Base-by-base conservation (phyloP, 2,888 invertebrate genomes). In the Bedellia somnulentella region DNA sequence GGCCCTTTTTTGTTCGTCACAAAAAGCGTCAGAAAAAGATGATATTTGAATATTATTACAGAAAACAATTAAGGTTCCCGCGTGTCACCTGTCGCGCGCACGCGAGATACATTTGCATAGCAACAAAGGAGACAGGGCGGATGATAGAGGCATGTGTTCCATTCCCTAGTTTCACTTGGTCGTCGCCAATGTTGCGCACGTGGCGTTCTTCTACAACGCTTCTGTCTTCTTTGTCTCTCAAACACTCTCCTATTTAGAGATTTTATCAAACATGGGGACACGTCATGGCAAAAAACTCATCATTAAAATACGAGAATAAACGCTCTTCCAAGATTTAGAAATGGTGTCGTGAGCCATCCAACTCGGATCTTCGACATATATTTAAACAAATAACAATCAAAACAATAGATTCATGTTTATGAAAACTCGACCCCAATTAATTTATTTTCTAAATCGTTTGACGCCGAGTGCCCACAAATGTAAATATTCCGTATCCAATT, bases 21-120 rank as follows among this genome's bases (percentile, higher is more conserved):
- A 73, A 75, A 73, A 64, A 61, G 44, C 42, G 28, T 32, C 41
- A 44, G 47, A 63, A 71, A 35, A 57, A 70, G 71, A 58, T 56
- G 68, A 73, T 68, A 75, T 75, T 75, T 75, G 67, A 75, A 73
- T 75, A 73, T 70, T 64, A 57, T 58, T 57, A 71, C 57, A 73
- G 73, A 68, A 73, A 75, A 75, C 64, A 75, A 73, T 73, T 70
- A 71, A 66, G 68, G 60, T 61, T 58, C 63, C 67, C 73, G 64
- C 63, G 44, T 58, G 53, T 71, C 75, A 73, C 73, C 73, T 73
- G 75, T 75, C 68, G 67, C 54, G 53, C 15, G 30, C 30, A 17
- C 25, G 30, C 25, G 29, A 21, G 64, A 25, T 52, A 37, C 67
- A 75, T 75, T 73, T 68, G 67, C 73, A 75, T 75, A 70, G 61